Conservation (phyloP, 2,113 vertebrate species). For the Phylloscopus trochilus region DNA sequence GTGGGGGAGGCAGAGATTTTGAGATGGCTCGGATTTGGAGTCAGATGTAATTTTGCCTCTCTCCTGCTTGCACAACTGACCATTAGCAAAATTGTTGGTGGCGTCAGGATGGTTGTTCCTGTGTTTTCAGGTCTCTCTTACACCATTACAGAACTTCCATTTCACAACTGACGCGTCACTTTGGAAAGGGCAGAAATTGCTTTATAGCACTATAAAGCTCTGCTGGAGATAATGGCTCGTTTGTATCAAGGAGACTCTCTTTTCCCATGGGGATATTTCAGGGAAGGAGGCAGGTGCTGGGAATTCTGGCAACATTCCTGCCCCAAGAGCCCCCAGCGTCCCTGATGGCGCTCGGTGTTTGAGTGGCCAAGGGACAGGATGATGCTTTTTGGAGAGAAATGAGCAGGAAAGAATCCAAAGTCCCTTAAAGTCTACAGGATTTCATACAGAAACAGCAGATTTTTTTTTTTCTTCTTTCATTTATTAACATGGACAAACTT, state of each 20-base stretch:
- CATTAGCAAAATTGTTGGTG: constrained; percentile 24
- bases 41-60: background rate
- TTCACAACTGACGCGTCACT: background rate
- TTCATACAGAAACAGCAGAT: background rate
- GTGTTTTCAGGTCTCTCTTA: background rate
- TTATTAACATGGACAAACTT: background rate
- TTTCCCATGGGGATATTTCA: background rate
- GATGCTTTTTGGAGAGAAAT: background rate
- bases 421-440: background rate
- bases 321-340: fast-evolving
- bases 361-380: background rate
- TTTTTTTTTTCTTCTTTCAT: background rate
- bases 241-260: background rate
- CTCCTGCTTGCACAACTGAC: constrained; percentile 30
- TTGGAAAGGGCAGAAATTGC: background rate
- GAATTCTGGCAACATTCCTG: background rate
- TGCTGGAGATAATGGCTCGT: background rate
- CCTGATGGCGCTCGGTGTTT: background rate
- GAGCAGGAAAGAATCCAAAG: background rate
- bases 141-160: background rate
- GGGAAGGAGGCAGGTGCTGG: background rate
- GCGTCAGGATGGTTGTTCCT: background rate
- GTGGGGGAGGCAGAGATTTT: background rate
- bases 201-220: constrained; percentile 3
- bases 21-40: background rate